Evolutionary conservation across 2,888 invertebrate species (phyloP), one percentile per base, ranked within the genome.

Genomic region (Lasioglossum malachurum): DNA sequence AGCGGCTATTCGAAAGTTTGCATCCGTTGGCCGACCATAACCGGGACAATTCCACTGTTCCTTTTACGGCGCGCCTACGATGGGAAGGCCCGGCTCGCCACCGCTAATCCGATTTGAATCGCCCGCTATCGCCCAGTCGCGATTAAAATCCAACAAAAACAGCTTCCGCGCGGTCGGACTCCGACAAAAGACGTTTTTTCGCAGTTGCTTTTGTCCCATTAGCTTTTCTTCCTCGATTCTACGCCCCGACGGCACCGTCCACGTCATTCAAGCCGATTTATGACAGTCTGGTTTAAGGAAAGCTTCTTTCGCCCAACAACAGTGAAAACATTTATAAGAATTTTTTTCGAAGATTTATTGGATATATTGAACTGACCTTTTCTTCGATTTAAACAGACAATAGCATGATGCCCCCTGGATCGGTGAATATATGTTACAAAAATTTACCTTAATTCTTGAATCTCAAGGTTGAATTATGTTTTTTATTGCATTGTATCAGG

Each of bases 61-160:
- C 60, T 60, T 60, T 60, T 60, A 60, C 14, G 5, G 60, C 4
- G 27, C 60, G 60, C 27, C 60, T 60, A 19, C 60, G 60, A 60
- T 14, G 14, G 27, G n/a, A 1, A 23, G 14, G 60, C 60, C 60
- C 4, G 27, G 23, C 53, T 53, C 53, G 23, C 53, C 53, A 23
- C 16, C 60, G 60, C 16, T 60, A 60, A 60, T 60, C 60, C 60
- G 60, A 60, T 60, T 60, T 60, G 60, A 60, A 60, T 60, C 60
- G 27, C 27, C 14, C 27, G 27, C 60, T 60, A 60, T 60, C 60
- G 60, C 60, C n/a, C 60, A 1, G 27, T 5, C 12, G 10, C 27
- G 60, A 60, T 60, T 27, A 60, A 60, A 60, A 27, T 27, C 60
- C n/a, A 16, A 16, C 60, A 60, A 60, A 60, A 60, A 60, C 60